Evolutionary conservation across 2,888 invertebrate species (phyloP), one percentile per base, ranked within the genome.

Genomic region (Odontocerum albicorne): DNA sequence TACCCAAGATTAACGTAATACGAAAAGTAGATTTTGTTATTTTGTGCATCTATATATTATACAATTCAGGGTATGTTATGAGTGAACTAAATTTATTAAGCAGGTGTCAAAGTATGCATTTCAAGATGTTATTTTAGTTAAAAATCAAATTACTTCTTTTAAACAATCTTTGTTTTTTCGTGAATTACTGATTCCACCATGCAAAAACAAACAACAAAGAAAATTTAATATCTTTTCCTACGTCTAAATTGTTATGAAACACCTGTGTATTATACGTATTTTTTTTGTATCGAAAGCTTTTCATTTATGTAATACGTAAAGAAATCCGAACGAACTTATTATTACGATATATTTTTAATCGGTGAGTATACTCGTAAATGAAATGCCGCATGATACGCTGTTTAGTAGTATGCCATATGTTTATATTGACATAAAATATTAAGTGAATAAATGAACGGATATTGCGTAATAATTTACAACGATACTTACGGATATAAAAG

Each of bases 211-310:
- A n/a, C n/a, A n/a, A n/a, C n/a, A n/a, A n/a, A n/a, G n/a, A n/a
- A n/a, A n/a, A n/a, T n/a, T n/a, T n/a, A n/a, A n/a, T n/a, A n/a
- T n/a, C n/a, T n/a, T n/a, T n/a, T n/a, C n/a, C n/a, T n/a, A n/a
- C n/a, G n/a, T n/a, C n/a, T n/a, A n/a, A n/a, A n/a, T n/a, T 44
- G 44, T 44, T 32, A 44, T 32, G 32, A 44, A 31, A 44, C 31
- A 16, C 7, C 44, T 32, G 44, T 44, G 31, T 44, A 27, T 44
- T 44, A 32, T 44, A 32, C 12, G 32, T 32, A 17, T 44, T 32
- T 32, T 32, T 31, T 27, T 16, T n/a, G 8, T 32, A 44, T 13
- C 17, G 44, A 16, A 32, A 44, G 19, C 44, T 44, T 44, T 44
- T 44, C 44, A 31, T 44, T 44, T 44, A 32, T 17, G 32, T 44